Conservation (phyloP, 1,140 invertebrate species). For the Nasonia vitripennis region DNA sequence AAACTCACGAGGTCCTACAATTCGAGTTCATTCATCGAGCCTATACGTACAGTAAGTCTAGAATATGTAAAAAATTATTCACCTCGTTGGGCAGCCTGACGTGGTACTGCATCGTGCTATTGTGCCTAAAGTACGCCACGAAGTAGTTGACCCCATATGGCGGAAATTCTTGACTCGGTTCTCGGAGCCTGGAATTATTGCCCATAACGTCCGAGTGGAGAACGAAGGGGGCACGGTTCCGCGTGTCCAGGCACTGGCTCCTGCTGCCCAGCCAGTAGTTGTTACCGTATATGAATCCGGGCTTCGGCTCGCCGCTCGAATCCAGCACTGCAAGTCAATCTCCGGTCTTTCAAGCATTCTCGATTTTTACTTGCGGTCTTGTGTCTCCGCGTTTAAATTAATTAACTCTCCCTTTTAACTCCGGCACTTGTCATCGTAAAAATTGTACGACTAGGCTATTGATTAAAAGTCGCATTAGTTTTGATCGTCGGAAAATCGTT, state of each 20-base stretch:
- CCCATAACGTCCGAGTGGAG: constrained; percentile 52
- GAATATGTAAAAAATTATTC: background rate
- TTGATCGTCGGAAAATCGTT: background rate
- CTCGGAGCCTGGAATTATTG: constrained; percentile 64
- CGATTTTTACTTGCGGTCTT: background rate
- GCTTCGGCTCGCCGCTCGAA: constrained; percentile 70
- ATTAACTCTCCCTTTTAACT: background rate
- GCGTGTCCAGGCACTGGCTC: constrained; percentile 67
- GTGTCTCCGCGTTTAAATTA: background rate
- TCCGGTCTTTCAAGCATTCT: background rate
- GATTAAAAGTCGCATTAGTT: background rate
- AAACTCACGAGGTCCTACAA: constrained; percentile 65
- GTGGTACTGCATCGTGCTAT: constrained; percentile 72
- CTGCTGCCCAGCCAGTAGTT: constrained; percentile 75
- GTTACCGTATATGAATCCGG: constrained; percentile 73
- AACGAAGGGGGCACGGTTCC: constrained; percentile 58
- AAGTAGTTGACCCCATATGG: constrained; percentile 70
- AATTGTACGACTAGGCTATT: too few relatives aligned
- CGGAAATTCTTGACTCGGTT: constrained; percentile 65
- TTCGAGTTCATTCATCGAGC: constrained; percentile 5
- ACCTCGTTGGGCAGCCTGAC: constrained; percentile 66
- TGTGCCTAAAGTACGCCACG: constrained; percentile 68
- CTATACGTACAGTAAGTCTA: background rate
- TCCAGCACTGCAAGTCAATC: constrained; percentile 70
- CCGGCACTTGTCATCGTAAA: background rate